Percentiles rank a stretch among this genome's conserved stretches.
Conservation (phyloP, 1,140 invertebrate species). For the Ips typographus region DNA sequence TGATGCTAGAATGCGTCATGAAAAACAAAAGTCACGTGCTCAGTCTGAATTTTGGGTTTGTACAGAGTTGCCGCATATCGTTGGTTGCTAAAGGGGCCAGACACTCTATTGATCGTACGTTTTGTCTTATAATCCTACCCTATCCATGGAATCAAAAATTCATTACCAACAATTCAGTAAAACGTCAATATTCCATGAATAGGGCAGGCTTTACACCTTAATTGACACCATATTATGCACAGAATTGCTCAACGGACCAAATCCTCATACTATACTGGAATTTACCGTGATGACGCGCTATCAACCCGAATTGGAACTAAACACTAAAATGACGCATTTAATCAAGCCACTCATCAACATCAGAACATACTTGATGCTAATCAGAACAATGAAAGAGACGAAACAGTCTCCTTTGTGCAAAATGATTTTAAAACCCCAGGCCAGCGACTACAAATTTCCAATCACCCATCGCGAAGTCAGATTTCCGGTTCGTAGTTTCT, state of each 20-base stretch:
- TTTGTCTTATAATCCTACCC: too few relatives aligned
- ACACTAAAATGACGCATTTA: constrained; percentile 13
- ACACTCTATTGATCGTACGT: too few relatives aligned
- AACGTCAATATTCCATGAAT: too few relatives aligned
- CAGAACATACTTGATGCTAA: constrained; percentile 44
- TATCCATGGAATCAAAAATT: too few relatives aligned
- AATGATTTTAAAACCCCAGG: constrained; percentile 48
- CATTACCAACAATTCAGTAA: too few relatives aligned
- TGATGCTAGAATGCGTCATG: constrained; percentile 20
- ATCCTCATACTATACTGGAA: constrained; percentile 19
- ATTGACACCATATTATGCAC: too few relatives aligned
- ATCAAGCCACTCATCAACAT: constrained; percentile 28
- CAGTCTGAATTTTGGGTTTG: constrained; percentile 17
- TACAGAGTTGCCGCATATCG: constrained; percentile 1
- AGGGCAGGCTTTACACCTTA: too few relatives aligned
- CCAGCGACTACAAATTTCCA: constrained; percentile 46
- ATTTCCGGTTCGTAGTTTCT: background rate
- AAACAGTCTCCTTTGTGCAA: constrained; percentile 50
- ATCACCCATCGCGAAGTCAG: constrained; percentile 6
- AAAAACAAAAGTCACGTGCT: background rate
- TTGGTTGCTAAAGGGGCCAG: too few relatives aligned
- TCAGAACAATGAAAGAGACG: constrained; percentile 55
- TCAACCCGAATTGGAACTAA: constrained; percentile 2
- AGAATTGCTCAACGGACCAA: background rate
- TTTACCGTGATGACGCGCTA: constrained; percentile 21